Conservation (phyloP, 2,888 invertebrate species). For the Eutolmus rufibarbis region DNA sequence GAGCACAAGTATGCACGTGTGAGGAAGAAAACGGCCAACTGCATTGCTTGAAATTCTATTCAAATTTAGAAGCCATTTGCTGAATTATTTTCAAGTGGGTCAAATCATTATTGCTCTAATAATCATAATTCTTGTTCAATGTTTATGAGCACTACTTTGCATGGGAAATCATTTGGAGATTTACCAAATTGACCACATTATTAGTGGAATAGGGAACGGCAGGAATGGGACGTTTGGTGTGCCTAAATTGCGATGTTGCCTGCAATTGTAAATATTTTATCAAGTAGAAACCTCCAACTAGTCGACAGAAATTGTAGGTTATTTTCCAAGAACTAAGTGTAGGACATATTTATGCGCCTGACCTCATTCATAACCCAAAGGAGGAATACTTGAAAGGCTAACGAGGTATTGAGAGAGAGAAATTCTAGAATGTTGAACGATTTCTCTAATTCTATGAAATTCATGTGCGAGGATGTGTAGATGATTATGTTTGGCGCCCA, state of each 20-base stretch:
- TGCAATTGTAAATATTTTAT: conserved; percentile 6
- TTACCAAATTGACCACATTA: conserved; percentile 14
- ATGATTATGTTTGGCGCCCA: not conserved
- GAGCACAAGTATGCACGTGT: too few species aligned
- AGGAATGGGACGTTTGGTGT: not conserved
- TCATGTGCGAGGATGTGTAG: not conserved
- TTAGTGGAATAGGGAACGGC: not conserved
- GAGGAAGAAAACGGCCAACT: too few species aligned
- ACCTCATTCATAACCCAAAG: not conserved
- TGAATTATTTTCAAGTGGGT: not conserved
- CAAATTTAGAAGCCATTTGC: not conserved
- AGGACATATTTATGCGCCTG: not conserved
- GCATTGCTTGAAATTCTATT: not conserved
- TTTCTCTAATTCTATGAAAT: not conserved
- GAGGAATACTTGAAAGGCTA: not conserved
- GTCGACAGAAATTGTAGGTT: not conserved
- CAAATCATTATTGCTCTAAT: not conserved
- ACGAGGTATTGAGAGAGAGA: not conserved
- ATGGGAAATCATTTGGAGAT: not conserved
- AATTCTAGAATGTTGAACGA: not conserved
- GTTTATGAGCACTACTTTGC: not conserved
- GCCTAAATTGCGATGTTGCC: not conserved
- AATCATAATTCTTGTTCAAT: not conserved
- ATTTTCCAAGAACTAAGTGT: not conserved
- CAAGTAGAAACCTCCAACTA: not conserved